Evolutionary conservation across 92 coral and sea anemone species (phyloP), one percentile per base, ranked within the genome.

Genomic region (Heliopora coerulea): DNA sequence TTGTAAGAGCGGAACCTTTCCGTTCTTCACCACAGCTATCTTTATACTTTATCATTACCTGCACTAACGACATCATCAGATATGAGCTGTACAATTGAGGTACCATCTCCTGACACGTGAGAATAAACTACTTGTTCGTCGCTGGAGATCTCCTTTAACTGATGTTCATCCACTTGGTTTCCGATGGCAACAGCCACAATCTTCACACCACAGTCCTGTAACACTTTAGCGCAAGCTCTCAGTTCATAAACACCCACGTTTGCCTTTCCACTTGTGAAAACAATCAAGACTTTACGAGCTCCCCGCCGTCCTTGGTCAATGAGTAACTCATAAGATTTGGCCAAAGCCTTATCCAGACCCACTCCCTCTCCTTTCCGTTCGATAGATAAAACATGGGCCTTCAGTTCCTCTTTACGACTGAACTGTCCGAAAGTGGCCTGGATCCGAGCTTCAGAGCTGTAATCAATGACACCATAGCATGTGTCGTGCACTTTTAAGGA

Each of bases 161-260:
- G 62, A 20, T 50, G 24, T 24, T 29, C 77, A 19, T 70, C 77
- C 30, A 54, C 50, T 10, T 70, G 33, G 77, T 70, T 32, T 34
- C 77, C 77, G 54, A 70, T 49, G 54, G 62, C 77, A 33, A 70
- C 77, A 0, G 63, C 77, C 7, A 70, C 77, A 39, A 70, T 70
- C 62, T 70, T 70, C 13, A 70, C 62, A 0, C 77, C 77, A 54
- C 35, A 35, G 35, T 70, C 77, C n/a, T 70, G 77, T 17, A 70
- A 54, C 3, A 49, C 62, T 17, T 70, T 52, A 12, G 77, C 77
- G 49, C 77, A 52, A 4, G 77, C 62, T 2, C 77, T 62, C 8
- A 70, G 77, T 34, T 70, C 77, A 34, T 70, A 17, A 42, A 54
- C 49, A 3, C 77, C 77, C 21, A 37, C 63, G 35, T 35, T 70